Evolutionary conservation across 2,888 invertebrate species (phyloP).

Genomic region (Pachliopta kotzebuea): DNA sequence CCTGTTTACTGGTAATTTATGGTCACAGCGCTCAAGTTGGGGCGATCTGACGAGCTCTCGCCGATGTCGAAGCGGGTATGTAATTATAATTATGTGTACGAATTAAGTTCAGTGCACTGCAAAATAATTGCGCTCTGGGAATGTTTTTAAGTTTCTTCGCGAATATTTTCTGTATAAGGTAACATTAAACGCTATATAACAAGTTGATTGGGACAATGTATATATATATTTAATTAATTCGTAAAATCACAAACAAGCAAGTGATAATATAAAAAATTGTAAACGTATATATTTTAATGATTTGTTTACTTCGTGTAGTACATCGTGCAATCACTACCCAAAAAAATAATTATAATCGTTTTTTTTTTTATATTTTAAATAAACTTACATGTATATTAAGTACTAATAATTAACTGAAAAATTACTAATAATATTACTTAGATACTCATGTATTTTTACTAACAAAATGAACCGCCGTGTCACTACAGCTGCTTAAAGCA

Average conservation of each 20-base stretch:
- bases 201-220: conserved; percentile 22
- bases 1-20: conserved; percentile 70
- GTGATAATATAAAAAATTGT: background rate
- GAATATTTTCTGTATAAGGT: conserved; percentile 24
- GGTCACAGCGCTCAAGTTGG: conserved; percentile 55
- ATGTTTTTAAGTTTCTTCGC: conserved; percentile 34
- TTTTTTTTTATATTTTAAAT: no score
- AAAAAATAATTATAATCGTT: no score
- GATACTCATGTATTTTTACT: background rate
- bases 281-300: no score
- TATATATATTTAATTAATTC: conserved; percentile 2
- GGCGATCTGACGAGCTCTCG: conserved; percentile 47
- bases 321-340: no score
- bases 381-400: no score
- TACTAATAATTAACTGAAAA: no score
- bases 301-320: no score
- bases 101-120: conserved; percentile 39
- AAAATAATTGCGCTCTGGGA: conserved; percentile 37
- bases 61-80: conserved; percentile 35
- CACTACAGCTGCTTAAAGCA: conserved; percentile 2
- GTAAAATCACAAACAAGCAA: no score
- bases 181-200: conserved; percentile 20
- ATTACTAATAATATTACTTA: no score
- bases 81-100: conserved; percentile 37
- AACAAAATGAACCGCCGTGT: background rate